phyloP scores from a whole-genome alignment of 2,797 vertebrate species.

The Karalla daura region DNA sequence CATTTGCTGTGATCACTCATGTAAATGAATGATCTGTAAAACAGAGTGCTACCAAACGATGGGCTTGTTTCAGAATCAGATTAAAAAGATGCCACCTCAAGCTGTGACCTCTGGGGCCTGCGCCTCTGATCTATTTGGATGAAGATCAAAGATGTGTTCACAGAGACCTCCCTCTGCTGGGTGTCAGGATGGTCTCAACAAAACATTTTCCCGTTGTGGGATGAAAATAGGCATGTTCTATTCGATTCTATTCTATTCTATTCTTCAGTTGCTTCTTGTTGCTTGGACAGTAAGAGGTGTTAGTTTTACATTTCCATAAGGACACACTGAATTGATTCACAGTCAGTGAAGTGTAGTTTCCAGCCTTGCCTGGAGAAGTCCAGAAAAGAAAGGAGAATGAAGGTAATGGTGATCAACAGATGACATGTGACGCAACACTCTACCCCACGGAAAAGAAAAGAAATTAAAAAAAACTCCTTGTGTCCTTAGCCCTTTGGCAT shows the following conservation, averaged over 20 bases:
- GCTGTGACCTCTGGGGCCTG: conserved; percentile 8
- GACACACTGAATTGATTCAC: neutral
- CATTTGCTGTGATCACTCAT: conserved; percentile 6
- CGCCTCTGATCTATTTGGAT: neutral
- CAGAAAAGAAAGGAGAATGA: conserved; percentile 6
- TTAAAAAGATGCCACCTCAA: neutral
- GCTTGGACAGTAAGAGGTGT: neutral
- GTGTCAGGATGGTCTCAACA: neutral
- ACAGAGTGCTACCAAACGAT: neutral
- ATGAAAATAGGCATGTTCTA: neutral
- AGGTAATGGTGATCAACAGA: conserved; percentile 30
- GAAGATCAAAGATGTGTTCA: conserved; percentile 2
- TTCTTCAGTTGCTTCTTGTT: neutral
- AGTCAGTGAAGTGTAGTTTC: neutral
- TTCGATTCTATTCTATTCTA: neutral
- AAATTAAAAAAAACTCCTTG: conserved; percentile 19
- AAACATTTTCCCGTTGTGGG: neutral
- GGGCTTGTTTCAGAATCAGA: too few species aligned
- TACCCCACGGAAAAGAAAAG: conserved; percentile 1
- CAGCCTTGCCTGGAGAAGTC: neutral
- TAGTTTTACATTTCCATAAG: neutral
- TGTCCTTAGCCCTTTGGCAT: conserved; percentile 36
- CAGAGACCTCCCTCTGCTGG: neutral
- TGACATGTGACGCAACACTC: conserved; percentile 18
- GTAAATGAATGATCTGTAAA: conserved; percentile 26